phyloP scores from a whole-genome alignment of 1,140 invertebrate genomes.

The Zaprionus capensis region DNA sequence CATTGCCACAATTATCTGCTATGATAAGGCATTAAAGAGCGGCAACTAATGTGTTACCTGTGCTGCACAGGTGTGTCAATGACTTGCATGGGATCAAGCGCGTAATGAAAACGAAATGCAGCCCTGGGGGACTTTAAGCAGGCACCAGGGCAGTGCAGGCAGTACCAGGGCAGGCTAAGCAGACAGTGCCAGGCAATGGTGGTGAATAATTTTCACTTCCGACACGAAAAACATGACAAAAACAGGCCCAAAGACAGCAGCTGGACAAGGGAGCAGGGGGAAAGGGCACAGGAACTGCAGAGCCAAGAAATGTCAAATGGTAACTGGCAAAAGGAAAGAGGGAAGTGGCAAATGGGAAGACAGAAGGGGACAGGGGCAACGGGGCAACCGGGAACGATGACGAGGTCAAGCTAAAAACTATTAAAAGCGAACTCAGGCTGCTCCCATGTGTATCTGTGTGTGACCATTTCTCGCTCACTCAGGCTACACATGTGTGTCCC shows the following conservation, averaged over 20 bases:
- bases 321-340: constrained; percentile 4
- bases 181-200: constrained; percentile 42
- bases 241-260: constrained; percentile 49
- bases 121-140: constrained; percentile 57
- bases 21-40: not conserved
- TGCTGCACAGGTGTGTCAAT: constrained; percentile 73
- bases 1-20: not conserved
- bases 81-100: constrained; percentile 67
- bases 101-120: constrained; percentile 79
- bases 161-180: constrained; percentile 56
- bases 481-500: not conserved
- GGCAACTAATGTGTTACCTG: constrained; percentile 48
- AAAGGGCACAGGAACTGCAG: constrained; percentile 47
- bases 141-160: constrained; percentile 71
- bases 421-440: constrained; percentile 72
- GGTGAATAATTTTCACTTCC: constrained; percentile 78
- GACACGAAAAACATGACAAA: constrained; percentile 74
- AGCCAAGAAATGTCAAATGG: constrained; percentile 11
- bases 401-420: constrained; percentile 79
- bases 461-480: constrained; percentile 68
- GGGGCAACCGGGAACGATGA: constrained; percentile 54
- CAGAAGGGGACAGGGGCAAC: constrained; percentile 14
- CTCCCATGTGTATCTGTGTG: constrained; percentile 75
- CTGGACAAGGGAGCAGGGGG: constrained; percentile 31
- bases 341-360: constrained; percentile 8